Evolutionary conservation across 2,888 invertebrate species (phyloP).

Genomic region (Frankliniella fusca): DNA sequence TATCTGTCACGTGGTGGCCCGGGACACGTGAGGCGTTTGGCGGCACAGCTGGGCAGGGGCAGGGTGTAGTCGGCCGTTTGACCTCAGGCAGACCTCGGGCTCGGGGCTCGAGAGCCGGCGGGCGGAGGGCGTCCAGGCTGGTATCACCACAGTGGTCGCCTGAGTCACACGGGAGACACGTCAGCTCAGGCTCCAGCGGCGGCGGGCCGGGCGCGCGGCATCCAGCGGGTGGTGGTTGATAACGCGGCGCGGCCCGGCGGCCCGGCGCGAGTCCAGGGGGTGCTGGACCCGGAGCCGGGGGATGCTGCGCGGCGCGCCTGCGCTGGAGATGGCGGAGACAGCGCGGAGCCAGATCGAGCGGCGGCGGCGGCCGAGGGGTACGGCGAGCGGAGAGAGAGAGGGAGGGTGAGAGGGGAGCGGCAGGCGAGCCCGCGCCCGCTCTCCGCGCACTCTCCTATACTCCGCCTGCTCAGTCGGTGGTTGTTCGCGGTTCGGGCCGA

Average conservation of each 20-base stretch:
- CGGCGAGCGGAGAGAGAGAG: conserved; percentile 30
- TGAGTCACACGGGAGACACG: too few species aligned
- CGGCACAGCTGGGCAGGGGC: too few species aligned
- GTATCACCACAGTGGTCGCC: too few species aligned
- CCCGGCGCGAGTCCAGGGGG: not conserved
- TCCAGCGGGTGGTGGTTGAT: not conserved
- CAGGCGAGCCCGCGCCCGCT: not conserved
- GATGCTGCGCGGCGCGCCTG: not conserved
- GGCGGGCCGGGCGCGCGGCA: not conserved
- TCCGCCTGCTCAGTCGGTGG: conserved; percentile 18
- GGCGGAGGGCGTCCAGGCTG: too few species aligned
- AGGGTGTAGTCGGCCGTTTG: too few species aligned
- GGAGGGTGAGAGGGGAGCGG: conserved; percentile 19
- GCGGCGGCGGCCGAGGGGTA: conserved; percentile 30
- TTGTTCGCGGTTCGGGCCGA: conserved; percentile 9
- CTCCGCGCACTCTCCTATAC: not conserved
- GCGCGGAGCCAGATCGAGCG: conserved; percentile 19
- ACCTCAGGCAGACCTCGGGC: too few species aligned
- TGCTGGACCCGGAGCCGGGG: not conserved
- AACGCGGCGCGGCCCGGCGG: not conserved
- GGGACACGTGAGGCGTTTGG: too few species aligned
- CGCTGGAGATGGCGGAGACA: not conserved
- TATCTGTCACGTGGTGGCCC: too few species aligned
- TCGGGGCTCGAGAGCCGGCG: too few species aligned
- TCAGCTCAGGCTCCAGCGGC: not conserved